phyloP scores from a whole-genome alignment of 2,888 invertebrate genomes.

The Sminthurinus aureus region DNA sequence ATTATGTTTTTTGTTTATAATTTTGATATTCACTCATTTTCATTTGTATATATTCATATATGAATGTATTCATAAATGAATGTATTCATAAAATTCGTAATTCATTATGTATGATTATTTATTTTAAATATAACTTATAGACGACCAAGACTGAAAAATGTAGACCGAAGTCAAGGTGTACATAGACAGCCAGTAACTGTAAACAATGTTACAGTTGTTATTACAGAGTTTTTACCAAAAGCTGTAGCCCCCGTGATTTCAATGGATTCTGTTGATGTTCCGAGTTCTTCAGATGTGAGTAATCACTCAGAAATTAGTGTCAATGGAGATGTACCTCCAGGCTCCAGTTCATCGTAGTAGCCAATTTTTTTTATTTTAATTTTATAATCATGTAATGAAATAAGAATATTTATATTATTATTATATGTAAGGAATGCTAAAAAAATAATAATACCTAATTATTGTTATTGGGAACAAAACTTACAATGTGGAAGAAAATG shows the following conservation, averaged over 20 bases:
- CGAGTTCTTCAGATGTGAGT: conserved; percentile 58
- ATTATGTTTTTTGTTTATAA: neutral
- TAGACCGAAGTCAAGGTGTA: conserved; percentile 85
- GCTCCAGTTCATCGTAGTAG: conserved; percentile 50
- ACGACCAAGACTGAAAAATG: conserved; percentile 84
- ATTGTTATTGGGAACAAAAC: conserved; percentile 22
- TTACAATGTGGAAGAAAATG: neutral
- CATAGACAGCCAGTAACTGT: conserved; percentile 95
- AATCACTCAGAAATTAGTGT: conserved; percentile 59
- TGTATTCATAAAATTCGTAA: neutral
- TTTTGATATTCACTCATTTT: too few species aligned
- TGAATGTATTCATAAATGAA: too few species aligned
- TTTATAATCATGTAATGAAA: conserved; percentile 5
- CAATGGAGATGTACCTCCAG: conserved; percentile 56
- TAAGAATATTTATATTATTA: neutral
- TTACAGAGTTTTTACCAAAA: conserved; percentile 94
- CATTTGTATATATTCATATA: too few species aligned
- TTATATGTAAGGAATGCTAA: neutral
- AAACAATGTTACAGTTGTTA: conserved; percentile 95
- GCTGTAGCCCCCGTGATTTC: conserved; percentile 56
- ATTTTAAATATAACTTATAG: conserved; percentile 44
- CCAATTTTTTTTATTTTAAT: conserved; percentile 15
- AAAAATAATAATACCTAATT: neutral
- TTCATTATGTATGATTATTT: neutral
- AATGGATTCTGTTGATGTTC: conserved; percentile 56